Evolutionary conservation across 2,797 vertebrate species (phyloP).

Genomic region (Enteromius mattozi): DNA sequence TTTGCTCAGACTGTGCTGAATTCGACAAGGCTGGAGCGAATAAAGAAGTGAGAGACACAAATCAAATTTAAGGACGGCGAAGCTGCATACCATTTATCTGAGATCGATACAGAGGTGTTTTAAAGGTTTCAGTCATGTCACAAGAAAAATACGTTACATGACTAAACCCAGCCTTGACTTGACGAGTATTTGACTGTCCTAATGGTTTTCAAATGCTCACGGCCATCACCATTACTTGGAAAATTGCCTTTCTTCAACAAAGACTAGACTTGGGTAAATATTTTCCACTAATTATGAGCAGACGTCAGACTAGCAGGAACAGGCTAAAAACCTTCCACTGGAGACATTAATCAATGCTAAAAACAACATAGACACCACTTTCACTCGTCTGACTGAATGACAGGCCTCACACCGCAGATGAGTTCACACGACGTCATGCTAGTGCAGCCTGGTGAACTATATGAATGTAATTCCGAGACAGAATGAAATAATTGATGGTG

Average conservation of each 20-base stretch:
- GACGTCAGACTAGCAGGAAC: constrained; percentile 23
- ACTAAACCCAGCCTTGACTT: constrained; percentile 24
- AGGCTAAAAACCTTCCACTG: constrained; percentile 31
- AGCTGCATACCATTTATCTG: constrained; percentile 7
- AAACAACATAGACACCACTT: constrained; percentile 43
- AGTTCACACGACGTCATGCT: constrained; percentile 2
- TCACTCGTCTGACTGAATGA: constrained; percentile 21
- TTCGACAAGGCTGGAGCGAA: neutral
- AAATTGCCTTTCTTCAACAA: constrained; percentile 42
- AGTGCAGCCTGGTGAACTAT: constrained; percentile 18
- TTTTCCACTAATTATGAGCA: constrained; percentile 49
- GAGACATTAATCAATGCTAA: constrained; percentile 55
- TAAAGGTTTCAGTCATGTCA: constrained; percentile 16
- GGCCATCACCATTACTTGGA: constrained; percentile 43
- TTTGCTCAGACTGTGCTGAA: neutral
- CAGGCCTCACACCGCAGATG: constrained; percentile 9
- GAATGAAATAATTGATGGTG: constrained; percentile 39
- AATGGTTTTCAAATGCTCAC: constrained; percentile 43
- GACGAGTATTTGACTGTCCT: neutral
- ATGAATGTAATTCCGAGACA: constrained; percentile 19
- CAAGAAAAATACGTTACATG: constrained; percentile 6
- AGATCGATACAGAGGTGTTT: constrained; percentile 17
- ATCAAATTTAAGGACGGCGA: constrained; percentile 4
- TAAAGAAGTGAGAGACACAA: constrained; percentile 21
- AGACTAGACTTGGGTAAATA: constrained; percentile 45